phyloP scores from a whole-genome alignment of 2,888 invertebrate species.

The Pterostichus madidus region DNA sequence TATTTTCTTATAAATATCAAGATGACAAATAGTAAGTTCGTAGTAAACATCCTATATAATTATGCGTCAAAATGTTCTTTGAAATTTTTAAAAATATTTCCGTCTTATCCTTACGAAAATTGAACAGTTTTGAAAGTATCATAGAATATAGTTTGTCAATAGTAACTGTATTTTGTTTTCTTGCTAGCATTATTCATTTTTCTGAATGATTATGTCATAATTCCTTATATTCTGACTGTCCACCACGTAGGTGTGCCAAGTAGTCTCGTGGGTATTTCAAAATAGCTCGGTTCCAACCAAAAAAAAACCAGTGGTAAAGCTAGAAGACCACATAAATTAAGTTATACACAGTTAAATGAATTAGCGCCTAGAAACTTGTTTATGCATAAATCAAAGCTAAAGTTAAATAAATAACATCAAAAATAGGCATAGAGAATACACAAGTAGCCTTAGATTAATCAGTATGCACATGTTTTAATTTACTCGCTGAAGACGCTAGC shows the following conservation, averaged over 20 bases:
- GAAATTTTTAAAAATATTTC: too few relatives aligned
- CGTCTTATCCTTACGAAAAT: too few relatives aligned
- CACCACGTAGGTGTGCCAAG: too few relatives aligned
- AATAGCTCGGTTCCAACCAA: background rate
- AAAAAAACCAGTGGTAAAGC: background rate
- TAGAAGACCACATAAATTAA: background rate
- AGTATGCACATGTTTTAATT: constrained; percentile 19
- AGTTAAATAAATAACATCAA: constrained; percentile 22
- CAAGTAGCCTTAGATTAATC: constrained; percentile 6
- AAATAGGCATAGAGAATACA: constrained; percentile 1
- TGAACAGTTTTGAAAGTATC: too few relatives aligned
- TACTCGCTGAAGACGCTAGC: background rate
- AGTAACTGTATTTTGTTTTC: too few relatives aligned
- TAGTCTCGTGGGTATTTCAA: background rate
- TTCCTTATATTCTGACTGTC: background rate
- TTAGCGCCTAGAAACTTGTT: background rate
- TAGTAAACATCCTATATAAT: too few relatives aligned
- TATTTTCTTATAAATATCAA: too few relatives aligned
- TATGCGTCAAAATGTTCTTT: too few relatives aligned
- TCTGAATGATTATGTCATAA: background rate
- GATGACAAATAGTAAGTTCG: too few relatives aligned
- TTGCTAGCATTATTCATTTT: background rate
- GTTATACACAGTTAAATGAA: background rate
- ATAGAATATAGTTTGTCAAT: too few relatives aligned
- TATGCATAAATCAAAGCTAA: constrained; percentile 2